A percentile compares a stretch with the other conserved stretches of the same genome.
Conservation (phyloP, 2,797 vertebrate species). For the Enoplosus armatus region DNA sequence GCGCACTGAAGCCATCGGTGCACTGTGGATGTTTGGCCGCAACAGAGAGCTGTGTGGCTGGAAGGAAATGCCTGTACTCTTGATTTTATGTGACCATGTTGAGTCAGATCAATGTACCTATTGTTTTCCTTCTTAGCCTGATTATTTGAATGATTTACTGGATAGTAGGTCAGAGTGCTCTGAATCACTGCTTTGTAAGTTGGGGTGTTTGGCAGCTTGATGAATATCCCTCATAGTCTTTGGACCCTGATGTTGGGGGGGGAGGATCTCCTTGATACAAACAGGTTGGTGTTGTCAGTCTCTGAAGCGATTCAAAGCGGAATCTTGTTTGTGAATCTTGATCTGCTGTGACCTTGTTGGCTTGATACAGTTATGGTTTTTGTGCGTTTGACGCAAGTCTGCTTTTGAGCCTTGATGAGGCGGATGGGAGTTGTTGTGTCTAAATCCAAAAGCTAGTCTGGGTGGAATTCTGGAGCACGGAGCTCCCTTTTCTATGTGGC, state of each 20-base stretch:
- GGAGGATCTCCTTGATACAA: not conserved
- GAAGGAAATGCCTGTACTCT: not conserved
- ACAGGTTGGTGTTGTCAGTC: slow-evolving; percentile 1
- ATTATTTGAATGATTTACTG: not conserved
- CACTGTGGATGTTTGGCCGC: slow-evolving; percentile 1
- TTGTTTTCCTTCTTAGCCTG: not conserved
- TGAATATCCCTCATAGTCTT: not conserved
- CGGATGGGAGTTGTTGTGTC: not conserved
- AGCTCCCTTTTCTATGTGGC: slow-evolving; percentile 15
- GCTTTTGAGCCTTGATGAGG: not conserved
- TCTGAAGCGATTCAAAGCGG: not conserved
- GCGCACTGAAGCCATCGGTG: not conserved
- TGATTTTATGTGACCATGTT: not conserved
- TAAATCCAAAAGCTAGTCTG: not conserved
- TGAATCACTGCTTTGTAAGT: not conserved
- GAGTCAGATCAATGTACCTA: not conserved
- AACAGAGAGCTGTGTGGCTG: not conserved
- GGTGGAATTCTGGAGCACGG: not conserved
- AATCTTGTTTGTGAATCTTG: not conserved
- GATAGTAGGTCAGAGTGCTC: not conserved
- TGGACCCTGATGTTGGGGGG: not conserved
- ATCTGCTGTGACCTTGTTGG: not conserved
- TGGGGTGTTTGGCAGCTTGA: not conserved
- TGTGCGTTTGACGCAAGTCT: not conserved
- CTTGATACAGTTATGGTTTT: not conserved